These are phyloP conservation scores for Atrina japonica DNA, from an alignment of 2,888 invertebrate genomes.

Conservation along the genomic window DNA sequence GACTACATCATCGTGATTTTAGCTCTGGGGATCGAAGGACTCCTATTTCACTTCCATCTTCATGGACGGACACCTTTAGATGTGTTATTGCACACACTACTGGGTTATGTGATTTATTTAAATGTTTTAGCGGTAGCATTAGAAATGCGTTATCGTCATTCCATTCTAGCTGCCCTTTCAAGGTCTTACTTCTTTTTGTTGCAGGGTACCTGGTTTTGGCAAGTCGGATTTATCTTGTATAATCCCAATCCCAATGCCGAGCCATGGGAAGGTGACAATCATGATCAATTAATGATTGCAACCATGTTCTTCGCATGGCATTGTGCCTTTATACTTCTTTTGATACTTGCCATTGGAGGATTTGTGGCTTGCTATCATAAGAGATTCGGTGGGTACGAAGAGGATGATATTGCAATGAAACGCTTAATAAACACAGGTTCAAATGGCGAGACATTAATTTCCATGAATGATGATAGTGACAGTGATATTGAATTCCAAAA, in stretches of 20 bases:
- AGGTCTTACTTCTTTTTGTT: constrained; percentile 80
- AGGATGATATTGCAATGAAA: constrained; percentile 63
- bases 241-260: constrained; percentile 76
- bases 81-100: constrained; percentile 81
- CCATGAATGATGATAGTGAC: constrained; percentile 68
- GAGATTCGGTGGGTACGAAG: constrained; percentile 41
- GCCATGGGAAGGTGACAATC: constrained; percentile 79
- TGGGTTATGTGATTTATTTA: constrained; percentile 80
- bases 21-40: constrained; percentile 81
- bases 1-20: constrained; percentile 80
- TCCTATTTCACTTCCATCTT: constrained; percentile 82
- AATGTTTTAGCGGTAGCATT: constrained; percentile 74
- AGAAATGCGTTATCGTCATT: constrained; percentile 79
- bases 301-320: constrained; percentile 80
- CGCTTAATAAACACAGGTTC: constrained; percentile 63
- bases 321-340: constrained; percentile 64
- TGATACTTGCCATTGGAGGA: constrained; percentile 69
- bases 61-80: constrained; percentile 80
- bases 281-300: constrained; percentile 81
- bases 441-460: constrained; percentile 67
- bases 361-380: constrained; percentile 64
- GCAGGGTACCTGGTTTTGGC: constrained; percentile 83
- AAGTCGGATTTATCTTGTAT: constrained; percentile 82
- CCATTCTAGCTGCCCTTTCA: constrained; percentile 77
- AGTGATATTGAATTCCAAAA: constrained; percentile 69